These are phyloP conservation scores for Lasius fuliginosus DNA, from an alignment of 2,888 invertebrate species.

Conservation along the genomic window DNA sequence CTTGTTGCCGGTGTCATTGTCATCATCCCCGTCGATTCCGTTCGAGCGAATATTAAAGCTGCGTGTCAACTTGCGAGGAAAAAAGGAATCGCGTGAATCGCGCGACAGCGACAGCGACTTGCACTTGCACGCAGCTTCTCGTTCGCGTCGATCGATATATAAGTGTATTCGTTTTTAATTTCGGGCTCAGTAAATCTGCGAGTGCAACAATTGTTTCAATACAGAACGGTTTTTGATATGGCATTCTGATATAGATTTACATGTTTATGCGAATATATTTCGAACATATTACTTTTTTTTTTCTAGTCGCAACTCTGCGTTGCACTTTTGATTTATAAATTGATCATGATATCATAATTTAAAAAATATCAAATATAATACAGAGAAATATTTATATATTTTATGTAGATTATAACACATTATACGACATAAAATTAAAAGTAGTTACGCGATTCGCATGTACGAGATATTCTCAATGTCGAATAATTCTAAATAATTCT, in stretches of 20 bases:
- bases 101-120: background rate
- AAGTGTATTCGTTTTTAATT: background rate
- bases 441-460: too few relatives aligned
- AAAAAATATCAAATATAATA: too few relatives aligned
- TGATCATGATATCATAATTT: background rate
- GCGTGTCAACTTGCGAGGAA: conserved; percentile 5
- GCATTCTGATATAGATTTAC: background rate
- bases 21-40: background rate
- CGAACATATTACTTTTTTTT: background rate
- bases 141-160: background rate
- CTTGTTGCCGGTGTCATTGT: conserved; percentile 24
- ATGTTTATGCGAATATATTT: background rate
- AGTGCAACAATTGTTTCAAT: background rate
- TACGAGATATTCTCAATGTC: too few relatives aligned
- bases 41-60: conserved; percentile 27
- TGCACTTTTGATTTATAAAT: background rate
- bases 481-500: background rate
- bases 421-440: too few relatives aligned
- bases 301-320: background rate
- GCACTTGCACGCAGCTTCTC: background rate
- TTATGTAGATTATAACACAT: too few relatives aligned
- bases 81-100: background rate
- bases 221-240: background rate
- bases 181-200: background rate
- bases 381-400: too few relatives aligned